Percentiles rank a stretch among this genome's conserved stretches.
Conservation (phyloP, 2,888 invertebrate genomes). For the Zeuzera pyrina region DNA sequence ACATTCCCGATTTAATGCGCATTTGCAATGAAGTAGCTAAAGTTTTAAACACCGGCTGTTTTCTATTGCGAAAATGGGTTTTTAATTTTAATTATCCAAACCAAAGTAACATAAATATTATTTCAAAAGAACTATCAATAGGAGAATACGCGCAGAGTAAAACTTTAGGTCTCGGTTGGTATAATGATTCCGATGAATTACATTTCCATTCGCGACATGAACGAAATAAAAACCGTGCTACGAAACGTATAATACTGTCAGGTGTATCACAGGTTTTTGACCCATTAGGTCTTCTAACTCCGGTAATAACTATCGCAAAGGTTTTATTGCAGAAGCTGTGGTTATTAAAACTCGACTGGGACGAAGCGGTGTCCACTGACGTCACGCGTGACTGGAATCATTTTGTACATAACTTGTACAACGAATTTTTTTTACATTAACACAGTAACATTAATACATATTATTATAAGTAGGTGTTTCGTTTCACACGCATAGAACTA, state of each 20-base stretch:
- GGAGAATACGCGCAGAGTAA: conserved; percentile 5
- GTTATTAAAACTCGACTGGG: conserved; percentile 7
- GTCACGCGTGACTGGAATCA: conserved; percentile 2
- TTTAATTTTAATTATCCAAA: conserved; percentile 8
- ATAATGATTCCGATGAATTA: conserved; percentile 2
- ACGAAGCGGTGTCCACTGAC: conserved; percentile 6
- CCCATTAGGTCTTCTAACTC: conserved; percentile 2
- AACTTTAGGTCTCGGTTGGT: conserved; percentile 10
- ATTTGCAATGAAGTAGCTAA: background rate
- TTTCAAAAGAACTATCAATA: conserved; percentile 4
- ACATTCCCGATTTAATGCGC: background rate
- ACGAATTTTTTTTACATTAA: conserved; percentile 4
- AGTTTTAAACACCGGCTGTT: conserved; percentile 6
- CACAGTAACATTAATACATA: conserved; percentile 9
- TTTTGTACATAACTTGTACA: conserved; percentile 1
- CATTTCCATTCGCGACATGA: conserved; percentile 5
- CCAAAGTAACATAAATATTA: background rate
- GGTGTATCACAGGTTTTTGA: conserved; percentile 1
- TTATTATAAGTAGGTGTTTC: conserved; percentile 9
- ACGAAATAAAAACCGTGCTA: conserved; percentile 4
- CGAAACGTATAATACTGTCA: conserved; percentile 1
- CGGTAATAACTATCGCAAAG: conserved; percentile 1
- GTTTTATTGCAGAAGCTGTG: conserved; percentile 3
- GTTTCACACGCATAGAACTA: conserved; percentile 4
- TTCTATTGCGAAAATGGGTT: conserved; percentile 13